These are phyloP conservation scores for Aldrovandia affinis DNA, from an alignment of 2,797 vertebrate genomes.

Conservation along the genomic window DNA sequence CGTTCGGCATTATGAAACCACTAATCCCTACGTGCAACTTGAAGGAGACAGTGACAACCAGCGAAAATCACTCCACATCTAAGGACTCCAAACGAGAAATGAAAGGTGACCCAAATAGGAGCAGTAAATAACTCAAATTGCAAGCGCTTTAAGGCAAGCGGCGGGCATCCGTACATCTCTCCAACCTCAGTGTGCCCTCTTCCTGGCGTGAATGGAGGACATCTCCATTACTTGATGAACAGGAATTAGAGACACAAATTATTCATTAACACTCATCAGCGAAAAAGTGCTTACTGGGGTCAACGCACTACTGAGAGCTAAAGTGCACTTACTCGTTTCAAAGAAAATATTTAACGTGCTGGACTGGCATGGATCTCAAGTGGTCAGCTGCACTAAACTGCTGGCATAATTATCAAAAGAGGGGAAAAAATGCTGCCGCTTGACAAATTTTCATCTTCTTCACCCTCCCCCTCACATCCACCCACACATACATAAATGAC, in stretches of 20 bases:
- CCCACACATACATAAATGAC: conserved; percentile 4
- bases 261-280: conserved; percentile 49
- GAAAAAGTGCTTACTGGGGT: conserved; percentile 49
- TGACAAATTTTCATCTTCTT: conserved; percentile 31
- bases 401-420: conserved; percentile 35
- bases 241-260: conserved; percentile 53
- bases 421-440: conserved; percentile 14
- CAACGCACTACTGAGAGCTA: conserved; percentile 41
- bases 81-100: conserved; percentile 5
- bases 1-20: neutral
- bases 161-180: neutral
- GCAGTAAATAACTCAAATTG: neutral
- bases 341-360: conserved; percentile 46
- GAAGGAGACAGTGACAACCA: neutral
- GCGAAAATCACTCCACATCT: neutral
- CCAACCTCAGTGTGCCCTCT: conserved; percentile 8
- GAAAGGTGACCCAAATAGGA: conserved; percentile 5
- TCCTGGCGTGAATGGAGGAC: conserved; percentile 23
- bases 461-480: neutral
- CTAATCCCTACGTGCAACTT: too few relatives aligned
- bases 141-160: neutral
- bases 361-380: conserved; percentile 35
- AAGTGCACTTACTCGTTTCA: conserved; percentile 49
- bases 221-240: conserved; percentile 41
- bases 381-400: conserved; percentile 40